These are phyloP conservation scores for Limnothrissa miodon DNA, from an alignment of 2,113 vertebrate species.

Conservation along the genomic window DNA sequence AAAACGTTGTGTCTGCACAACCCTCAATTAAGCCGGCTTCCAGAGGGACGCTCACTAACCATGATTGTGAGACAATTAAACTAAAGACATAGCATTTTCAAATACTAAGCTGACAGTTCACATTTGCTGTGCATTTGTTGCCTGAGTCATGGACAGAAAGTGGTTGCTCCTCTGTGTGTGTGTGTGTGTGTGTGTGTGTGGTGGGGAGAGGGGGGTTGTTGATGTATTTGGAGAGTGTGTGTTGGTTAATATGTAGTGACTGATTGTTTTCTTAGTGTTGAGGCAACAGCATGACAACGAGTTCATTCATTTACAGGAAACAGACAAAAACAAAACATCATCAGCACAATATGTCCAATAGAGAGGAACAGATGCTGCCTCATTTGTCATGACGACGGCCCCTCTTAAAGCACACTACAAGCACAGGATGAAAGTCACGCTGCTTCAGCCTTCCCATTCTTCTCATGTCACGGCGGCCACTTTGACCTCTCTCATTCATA, in stretches of 20 bases:
- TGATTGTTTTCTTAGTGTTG: background rate
- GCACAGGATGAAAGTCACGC: background rate
- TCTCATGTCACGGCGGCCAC: background rate
- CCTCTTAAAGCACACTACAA: background rate
- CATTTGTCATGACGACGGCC: background rate
- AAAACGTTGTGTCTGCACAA: slow-evolving; percentile 52
- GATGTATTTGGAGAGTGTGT: background rate
- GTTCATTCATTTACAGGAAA: slow-evolving; percentile 11
- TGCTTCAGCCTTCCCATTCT: background rate
- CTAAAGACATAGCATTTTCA: slow-evolving; percentile 59
- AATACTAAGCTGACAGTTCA: slow-evolving; percentile 49
- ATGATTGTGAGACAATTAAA: slow-evolving; percentile 67
- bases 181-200: slow-evolving; percentile 30
- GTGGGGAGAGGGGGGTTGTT: background rate
- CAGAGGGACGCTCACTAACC: slow-evolving; percentile 62
- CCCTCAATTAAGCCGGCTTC: slow-evolving; percentile 69
- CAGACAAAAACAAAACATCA: background rate
- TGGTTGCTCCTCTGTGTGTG: slow-evolving; percentile 18
- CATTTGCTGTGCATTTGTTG: slow-evolving; percentile 47
- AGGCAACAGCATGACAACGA: background rate
- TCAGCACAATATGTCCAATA: slow-evolving; percentile 24
- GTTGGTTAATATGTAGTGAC: background rate
- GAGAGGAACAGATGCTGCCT: background rate
- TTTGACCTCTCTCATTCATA: background rate
- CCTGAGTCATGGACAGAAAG: slow-evolving; percentile 42